Percentiles rank a stretch among this genome's conserved stretches.
Conservation (phyloP, 2,888 invertebrate species). For the Brachypalpus laphriformis region DNA sequence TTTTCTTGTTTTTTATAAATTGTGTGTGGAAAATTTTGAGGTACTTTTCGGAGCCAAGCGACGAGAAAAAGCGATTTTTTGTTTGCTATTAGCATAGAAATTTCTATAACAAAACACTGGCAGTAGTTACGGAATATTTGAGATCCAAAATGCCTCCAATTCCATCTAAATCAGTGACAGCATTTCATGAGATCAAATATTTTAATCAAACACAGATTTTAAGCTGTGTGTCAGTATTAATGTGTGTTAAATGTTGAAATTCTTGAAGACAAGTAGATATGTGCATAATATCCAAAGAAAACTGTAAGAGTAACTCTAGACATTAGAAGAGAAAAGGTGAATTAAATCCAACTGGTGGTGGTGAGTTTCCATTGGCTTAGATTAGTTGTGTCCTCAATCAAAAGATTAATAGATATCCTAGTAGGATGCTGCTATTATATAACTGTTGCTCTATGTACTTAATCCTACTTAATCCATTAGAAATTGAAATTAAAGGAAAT, state of each 20-base stretch:
- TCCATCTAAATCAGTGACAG: not conserved
- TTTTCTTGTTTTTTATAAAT: no score
- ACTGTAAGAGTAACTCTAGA: not conserved
- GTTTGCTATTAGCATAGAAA: no score
- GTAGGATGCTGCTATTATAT: not conserved
- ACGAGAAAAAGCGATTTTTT: no score
- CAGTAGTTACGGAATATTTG: no score
- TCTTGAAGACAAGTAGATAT: not conserved
- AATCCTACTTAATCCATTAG: not conserved
- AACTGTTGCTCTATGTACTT: not conserved
- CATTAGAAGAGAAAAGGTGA: not conserved
- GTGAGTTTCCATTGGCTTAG: not conserved
- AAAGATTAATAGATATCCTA: not conserved
- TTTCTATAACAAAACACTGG: no score
- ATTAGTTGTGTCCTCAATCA: not conserved
- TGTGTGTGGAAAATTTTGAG: no score
- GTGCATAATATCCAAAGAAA: no score
- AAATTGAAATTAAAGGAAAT: not conserved
- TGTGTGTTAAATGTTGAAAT: not conserved
- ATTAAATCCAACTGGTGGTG: not conserved
- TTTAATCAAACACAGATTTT: not conserved
- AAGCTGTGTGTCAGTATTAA: not conserved
- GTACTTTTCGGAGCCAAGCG: no score
- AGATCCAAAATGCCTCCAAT: no score
- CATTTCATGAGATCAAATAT: conserved; percentile 14